Conservation (phyloP, 35 echinoderm and acorn worm species). For the Stichopus chloronotus region DNA sequence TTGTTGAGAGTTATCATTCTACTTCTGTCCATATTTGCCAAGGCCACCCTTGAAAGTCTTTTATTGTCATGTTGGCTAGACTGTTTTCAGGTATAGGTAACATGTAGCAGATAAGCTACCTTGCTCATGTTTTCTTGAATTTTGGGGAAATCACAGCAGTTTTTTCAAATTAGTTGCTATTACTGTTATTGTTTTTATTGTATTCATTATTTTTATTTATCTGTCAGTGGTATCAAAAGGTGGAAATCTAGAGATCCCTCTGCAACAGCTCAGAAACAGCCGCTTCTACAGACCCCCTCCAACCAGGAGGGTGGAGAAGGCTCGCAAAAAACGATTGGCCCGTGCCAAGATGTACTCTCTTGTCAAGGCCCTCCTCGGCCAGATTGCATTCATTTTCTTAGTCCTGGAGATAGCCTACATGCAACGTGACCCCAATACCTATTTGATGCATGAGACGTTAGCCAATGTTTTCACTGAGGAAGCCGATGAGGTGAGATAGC, state of each 20-base stretch:
- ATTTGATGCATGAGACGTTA: slow-evolving; percentile 62
- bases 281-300: slow-evolving; percentile 78
- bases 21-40: no score
- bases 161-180: no score
- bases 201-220: not conserved
- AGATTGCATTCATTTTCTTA: slow-evolving; percentile 73
- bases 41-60: no score
- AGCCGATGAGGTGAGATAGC: slow-evolving; percentile 63
- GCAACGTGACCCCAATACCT: slow-evolving; percentile 71
- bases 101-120: no score
- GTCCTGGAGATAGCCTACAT: slow-evolving; percentile 74
- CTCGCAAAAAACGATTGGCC: slow-evolving; percentile 63
- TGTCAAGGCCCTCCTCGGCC: slow-evolving; percentile 75
- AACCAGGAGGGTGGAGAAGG: slow-evolving; percentile 58
- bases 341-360: slow-evolving; percentile 80
- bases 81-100: no score
- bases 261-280: slow-evolving; percentile 23
- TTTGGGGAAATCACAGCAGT: no score
- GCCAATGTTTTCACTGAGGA: slow-evolving; percentile 54
- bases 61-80: no score
- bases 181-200: no score
- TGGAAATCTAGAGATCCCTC: slow-evolving; percentile 39
- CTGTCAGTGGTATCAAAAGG: slow-evolving; percentile 27
- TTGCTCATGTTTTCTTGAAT: no score
- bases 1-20: no score